These are phyloP conservation scores for Coluber constrictor DNA, from an alignment of 2,797 vertebrate species.

Conservation along the genomic window DNA sequence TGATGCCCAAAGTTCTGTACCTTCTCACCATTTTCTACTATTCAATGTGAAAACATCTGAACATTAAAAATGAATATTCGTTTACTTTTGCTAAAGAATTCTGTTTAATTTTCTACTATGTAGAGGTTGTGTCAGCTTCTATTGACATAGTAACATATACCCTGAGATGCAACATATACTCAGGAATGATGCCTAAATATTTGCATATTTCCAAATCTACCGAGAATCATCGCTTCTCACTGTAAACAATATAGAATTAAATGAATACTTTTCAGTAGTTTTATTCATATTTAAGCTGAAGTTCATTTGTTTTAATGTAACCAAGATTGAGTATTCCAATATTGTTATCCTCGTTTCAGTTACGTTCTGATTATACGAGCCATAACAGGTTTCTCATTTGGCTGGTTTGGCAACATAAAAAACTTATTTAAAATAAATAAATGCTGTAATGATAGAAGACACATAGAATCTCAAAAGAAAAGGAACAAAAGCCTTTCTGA, in stretches of 20 bases:
- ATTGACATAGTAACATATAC: background rate
- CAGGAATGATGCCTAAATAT: background rate
- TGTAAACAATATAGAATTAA: background rate
- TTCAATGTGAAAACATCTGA: background rate
- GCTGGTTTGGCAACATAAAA: background rate
- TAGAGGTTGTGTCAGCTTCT: background rate
- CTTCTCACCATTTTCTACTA: background rate
- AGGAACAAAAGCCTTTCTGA: conserved; percentile 12
- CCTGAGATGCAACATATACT: background rate
- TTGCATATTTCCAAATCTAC: background rate
- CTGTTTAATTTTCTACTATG: background rate
- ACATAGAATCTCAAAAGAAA: background rate
- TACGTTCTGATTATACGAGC: background rate
- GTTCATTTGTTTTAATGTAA: background rate
- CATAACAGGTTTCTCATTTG: background rate
- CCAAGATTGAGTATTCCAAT: background rate
- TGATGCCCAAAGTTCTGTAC: background rate
- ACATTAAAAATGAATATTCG: background rate
- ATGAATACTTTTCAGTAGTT: background rate
- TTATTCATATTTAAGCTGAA: background rate
- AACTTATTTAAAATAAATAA: background rate
- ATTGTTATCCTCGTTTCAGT: background rate
- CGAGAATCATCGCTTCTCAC: background rate
- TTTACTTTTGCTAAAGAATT: background rate
- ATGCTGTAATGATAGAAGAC: background rate